Evolutionary conservation across 1,140 invertebrate species (phyloP).

Genomic region (Zaprionus africanus): DNA sequence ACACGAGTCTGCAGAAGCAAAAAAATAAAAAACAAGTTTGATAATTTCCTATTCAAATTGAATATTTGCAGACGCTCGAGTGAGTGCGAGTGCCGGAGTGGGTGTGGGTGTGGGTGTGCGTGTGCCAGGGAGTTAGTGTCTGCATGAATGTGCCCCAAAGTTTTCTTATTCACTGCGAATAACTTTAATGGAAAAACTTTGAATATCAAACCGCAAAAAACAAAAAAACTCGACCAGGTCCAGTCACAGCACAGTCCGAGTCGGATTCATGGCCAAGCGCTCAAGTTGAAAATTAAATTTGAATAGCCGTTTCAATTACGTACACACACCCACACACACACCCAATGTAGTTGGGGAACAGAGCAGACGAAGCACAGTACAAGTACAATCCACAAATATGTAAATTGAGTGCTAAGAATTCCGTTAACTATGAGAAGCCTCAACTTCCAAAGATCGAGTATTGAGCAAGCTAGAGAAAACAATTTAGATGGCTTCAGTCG

Average conservation of each 20-base stretch:
- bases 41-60: conserved; percentile 81
- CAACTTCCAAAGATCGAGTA: too few relatives aligned
- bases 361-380: background rate
- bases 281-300: conserved; percentile 81
- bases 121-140: conserved; percentile 14
- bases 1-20: background rate
- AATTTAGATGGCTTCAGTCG: too few relatives aligned
- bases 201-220: conserved; percentile 80
- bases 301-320: conserved; percentile 53
- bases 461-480: too few relatives aligned
- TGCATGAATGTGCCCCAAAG: conserved; percentile 47
- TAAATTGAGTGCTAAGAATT: background rate
- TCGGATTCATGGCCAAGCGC: conserved; percentile 36
- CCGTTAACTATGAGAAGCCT: too few relatives aligned
- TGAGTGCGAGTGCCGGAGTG: conserved; percentile 19
- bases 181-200: conserved; percentile 83
- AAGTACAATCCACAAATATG: background rate
- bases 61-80: conserved; percentile 68
- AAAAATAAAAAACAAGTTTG: conserved; percentile 65
- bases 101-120: conserved; percentile 24
- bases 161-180: conserved; percentile 79
- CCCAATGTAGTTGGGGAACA: conserved; percentile 1
- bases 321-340: conserved; percentile 33
- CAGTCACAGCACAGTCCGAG: conserved; percentile 13
- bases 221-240: conserved; percentile 39